Conservation (phyloP, 2,113 vertebrate genomes). For the Odocoileus hemionus region DNA sequence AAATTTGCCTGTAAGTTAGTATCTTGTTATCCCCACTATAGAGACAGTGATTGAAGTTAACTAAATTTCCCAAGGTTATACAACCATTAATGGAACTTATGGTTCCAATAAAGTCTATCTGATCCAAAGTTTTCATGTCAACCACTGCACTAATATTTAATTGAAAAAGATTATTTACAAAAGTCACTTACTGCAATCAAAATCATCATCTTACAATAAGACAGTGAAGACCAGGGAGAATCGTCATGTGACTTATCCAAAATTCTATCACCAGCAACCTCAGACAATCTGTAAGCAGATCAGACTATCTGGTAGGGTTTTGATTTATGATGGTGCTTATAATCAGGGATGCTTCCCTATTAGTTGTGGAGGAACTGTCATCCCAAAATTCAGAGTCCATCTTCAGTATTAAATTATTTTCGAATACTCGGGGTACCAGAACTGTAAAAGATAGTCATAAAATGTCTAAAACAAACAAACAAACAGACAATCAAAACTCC, state of each 20-base stretch:
- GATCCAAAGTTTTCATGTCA: neutral
- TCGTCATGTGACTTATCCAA: neutral
- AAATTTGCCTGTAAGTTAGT: neutral
- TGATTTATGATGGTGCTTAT: neutral
- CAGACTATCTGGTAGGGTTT: neutral
- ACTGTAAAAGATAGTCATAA: neutral
- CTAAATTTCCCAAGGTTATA: neutral
- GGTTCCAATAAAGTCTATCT: neutral
- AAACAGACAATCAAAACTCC: neutral
- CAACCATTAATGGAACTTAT: neutral
- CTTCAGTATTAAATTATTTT: neutral
- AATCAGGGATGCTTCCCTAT: neutral
- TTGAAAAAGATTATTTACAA: neutral
- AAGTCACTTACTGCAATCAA: neutral
- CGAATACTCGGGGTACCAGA: neutral
- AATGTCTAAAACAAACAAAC: neutral
- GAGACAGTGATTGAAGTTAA: constrained; percentile 6
- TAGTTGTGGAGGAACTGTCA: neutral
- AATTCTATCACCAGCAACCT: neutral
- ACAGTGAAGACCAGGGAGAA: neutral
- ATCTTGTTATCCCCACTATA: neutral
- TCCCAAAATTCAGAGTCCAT: neutral
- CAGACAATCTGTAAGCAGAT: neutral
- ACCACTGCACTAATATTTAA: neutral
- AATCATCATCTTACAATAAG: neutral